Base-by-base conservation (phyloP, 1,140 invertebrate genomes). In the Stegodyphus mimosarum region DNA sequence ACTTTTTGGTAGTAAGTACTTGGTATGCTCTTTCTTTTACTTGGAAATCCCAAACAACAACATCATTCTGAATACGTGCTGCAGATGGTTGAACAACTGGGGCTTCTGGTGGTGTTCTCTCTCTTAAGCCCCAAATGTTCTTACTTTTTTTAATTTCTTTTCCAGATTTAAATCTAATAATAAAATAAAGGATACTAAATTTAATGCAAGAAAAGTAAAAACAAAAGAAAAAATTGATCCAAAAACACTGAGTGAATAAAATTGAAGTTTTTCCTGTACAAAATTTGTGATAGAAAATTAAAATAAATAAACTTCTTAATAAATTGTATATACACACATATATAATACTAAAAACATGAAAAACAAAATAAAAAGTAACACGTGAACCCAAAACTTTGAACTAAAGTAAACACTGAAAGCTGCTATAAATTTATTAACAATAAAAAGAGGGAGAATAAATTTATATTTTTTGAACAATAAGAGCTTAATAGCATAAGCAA, bases 101-200 rank as follows among this genome's bases (percentile, higher is more conserved):
- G n/a, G 63, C 11, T 50, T 83, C 72, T 51, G 63, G 81, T 50
- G 81, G 81, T 15, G 51, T 3, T 75, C 11, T 52, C 7, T 33
- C 50, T 13, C 81, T 74, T n/a, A 83, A 55, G 53, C 52, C 60
- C 60, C 60, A 83, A 10, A 83, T 83, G 64, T 69, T 69, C 17
- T 83, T 83, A 48, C 81, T 83, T 18, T 83, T 83, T 17, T 83
- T 83, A 9, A 83, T 60, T 55, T 83, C 81, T 49, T 70, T 73
- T 17, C 81, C 81, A 53, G 49, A 75, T 53, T 83, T 83, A 63
- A 83, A 83, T 49, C 81, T 83, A 17, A 64, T 11, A n/a, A 18
- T n/a, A 15, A 60, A 60, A 60, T 9, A 0, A 60, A 15, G 33
- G 33, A 33, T 33, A 33, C 33, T 33, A 33, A 33, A 33, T 33